Percentiles rank a stretch among this genome's conserved stretches.
Conservation (phyloP, 2,113 vertebrate genomes). For the Pantherophis guttatus region DNA sequence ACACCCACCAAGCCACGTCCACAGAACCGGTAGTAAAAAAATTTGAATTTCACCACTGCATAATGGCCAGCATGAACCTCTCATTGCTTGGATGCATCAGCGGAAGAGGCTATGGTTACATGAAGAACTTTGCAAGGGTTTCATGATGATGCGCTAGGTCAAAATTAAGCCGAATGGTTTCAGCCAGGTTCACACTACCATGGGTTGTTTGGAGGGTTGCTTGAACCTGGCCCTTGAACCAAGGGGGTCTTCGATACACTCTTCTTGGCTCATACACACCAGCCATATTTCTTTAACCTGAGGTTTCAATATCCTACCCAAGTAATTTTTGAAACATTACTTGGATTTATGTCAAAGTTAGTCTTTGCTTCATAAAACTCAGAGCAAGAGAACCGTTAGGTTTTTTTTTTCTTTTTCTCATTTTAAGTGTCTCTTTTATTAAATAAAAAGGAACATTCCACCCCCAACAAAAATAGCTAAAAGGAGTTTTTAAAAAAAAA, state of each 20-base stretch:
- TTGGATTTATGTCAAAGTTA: not conserved
- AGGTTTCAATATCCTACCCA: not conserved
- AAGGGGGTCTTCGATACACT: not conserved
- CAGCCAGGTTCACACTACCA: not conserved
- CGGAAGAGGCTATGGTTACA: not conserved
- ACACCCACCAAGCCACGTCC: too few species aligned
- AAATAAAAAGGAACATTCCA: not conserved
- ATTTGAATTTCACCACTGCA: too few species aligned
- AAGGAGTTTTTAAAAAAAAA: not conserved
- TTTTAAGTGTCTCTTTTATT: not conserved
- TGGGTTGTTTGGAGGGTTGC: not conserved
- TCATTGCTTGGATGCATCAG: not conserved
- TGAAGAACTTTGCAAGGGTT: not conserved
- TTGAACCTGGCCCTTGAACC: not conserved
- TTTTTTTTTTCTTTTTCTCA: not conserved
- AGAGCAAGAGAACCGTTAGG: not conserved
- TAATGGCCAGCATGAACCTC: not conserved
- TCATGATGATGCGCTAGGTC: not conserved
- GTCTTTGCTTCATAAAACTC: not conserved
- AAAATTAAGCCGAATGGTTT: not conserved
- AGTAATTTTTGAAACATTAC: not conserved
- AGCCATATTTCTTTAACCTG: not conserved
- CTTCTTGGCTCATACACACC: too few species aligned
- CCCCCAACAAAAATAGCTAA: not conserved
- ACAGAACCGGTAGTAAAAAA: too few species aligned